Conservation (phyloP, 2,888 invertebrate genomes). For the Plusia festucae region DNA sequence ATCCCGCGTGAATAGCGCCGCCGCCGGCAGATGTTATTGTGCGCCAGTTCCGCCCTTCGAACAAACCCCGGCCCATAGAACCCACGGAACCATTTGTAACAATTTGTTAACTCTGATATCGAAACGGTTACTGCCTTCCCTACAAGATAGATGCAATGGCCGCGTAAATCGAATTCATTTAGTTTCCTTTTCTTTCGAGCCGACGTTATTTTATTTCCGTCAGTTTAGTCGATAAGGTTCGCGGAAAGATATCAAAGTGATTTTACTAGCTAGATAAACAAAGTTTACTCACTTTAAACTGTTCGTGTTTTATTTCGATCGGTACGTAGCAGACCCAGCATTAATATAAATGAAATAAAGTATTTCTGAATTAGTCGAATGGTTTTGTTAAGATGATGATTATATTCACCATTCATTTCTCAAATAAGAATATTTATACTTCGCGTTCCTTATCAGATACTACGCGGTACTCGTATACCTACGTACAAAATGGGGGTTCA, state of each 20-base stretch:
- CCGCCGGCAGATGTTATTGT: constrained; percentile 60
- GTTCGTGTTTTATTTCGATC: not conserved
- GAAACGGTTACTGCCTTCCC: constrained; percentile 51
- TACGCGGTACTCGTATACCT: not conserved
- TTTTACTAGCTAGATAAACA: not conserved
- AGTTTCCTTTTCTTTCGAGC: constrained; percentile 34
- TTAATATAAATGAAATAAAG: too few species aligned
- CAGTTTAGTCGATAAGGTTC: constrained; percentile 18
- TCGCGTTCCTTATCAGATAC: not conserved
- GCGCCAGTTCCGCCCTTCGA: constrained; percentile 57
- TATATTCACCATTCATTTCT: not conserved
- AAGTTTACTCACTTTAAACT: not conserved
- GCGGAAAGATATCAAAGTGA: constrained; percentile 10
- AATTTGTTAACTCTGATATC: constrained; percentile 69
- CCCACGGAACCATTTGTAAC: constrained; percentile 70
- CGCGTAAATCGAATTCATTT: constrained; percentile 53
- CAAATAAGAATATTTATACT: not conserved
- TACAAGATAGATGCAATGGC: constrained; percentile 58
- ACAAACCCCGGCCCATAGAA: constrained; percentile 43
- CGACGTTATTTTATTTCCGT: constrained; percentile 35
- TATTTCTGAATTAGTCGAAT: too few species aligned
- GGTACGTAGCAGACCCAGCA: too few species aligned
- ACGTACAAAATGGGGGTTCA: constrained; percentile 27
- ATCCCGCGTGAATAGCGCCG: constrained; percentile 43
- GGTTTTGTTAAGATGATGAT: too few species aligned